Evolutionary conservation across 2,888 invertebrate genomes (phyloP), one percentile per base, ranked within the genome.

Genomic region (Limulus polyphemus): DNA sequence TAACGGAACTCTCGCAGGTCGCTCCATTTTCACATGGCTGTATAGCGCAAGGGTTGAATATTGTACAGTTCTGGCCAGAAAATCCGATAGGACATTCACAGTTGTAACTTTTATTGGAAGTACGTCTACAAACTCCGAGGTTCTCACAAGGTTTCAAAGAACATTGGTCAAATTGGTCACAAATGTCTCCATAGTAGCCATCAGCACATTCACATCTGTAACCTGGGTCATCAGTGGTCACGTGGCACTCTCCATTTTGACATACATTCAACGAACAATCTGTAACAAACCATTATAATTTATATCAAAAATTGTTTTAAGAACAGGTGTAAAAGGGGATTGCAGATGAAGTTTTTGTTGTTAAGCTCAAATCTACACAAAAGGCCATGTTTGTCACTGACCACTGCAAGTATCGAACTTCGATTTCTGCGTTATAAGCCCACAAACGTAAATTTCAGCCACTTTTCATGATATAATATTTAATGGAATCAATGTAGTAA

Each of bases 21-120:
- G 62, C 67, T 5, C 66, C 66, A 56, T 69, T 69, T 14, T 61
- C 32, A 55, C 67, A 68, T 10, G 69, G 66, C 1, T 64, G 54
- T 10, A 57, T 57, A 11, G 65, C 48, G 50, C 67, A 69, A 4
- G 62, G 65, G 17, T 64, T 59, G 49, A 57, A 67, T 11, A 54
- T 58, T 14, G 62, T 55, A 50, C 69, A 69, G 52, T 62, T 65
- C 11, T 59, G 55, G 2, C 69, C 67, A 12, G 55, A 58, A 47
- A 60, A 68, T n/a, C 63, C 63, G 14, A 58, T 63, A 2, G 55
- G 57, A 47, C 69, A 69, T 11, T 56, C 55, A 56, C 69, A 69
- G 3, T 51, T 55, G 48, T 65, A 68, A 49, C 60, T 58, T 49
- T 62, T 59, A 48, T 66, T 55, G 13, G 63, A 64, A 11, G 59